Evolutionary conservation across 2,797 vertebrate species (phyloP), one percentile per base, ranked within the genome.

Genomic region (Gila robusta): DNA sequence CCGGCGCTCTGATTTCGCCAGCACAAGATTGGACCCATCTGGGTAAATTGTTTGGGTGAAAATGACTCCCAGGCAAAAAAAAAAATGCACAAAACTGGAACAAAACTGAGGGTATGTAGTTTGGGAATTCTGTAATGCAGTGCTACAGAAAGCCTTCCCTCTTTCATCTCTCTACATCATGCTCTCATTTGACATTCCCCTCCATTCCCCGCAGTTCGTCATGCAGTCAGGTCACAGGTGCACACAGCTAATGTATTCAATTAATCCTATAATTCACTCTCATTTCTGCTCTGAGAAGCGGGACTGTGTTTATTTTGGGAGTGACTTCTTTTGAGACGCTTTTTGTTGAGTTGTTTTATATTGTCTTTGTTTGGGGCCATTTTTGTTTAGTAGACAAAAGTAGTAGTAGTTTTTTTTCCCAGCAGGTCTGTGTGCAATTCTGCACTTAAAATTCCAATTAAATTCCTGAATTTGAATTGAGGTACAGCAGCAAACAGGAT

Each of bases 181-280:
- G 39, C 49, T 84, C 82, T 87, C 82, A 81, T 84, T 84, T 84
- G 39, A 84, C 35, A 87, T 84, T 87, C 86, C 73, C 39, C 37
- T 87, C 85, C 79, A 72, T 56, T 67, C 85, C 39, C 82, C 66
- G 64, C 76, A 49, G 62, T 80, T 81, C 54, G 19, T 82, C 81
- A 77, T 47, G 85, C 35, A 84, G 85, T 84, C 85, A 49, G 82
- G 72, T 84, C 88, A 87, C 81, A 79, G 69, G 54, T 84, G 74
- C 70, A 56, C 71, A 37, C 69, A 74, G 37, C 77, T 87, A 87
- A 87, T 87, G 82, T 84, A 87, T 87, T 84, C 86, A 84, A 87
- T 84, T 87, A 84, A 87, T 87, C 28, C 39, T 54, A 83, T 80
- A 84, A 87, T 71, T 79, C 26, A 16, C 47, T 73, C 47, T 71